These are phyloP conservation scores for Ornithorhynchus anatinus DNA, from an alignment of 2,113 vertebrate species.

Conservation along the genomic window DNA sequence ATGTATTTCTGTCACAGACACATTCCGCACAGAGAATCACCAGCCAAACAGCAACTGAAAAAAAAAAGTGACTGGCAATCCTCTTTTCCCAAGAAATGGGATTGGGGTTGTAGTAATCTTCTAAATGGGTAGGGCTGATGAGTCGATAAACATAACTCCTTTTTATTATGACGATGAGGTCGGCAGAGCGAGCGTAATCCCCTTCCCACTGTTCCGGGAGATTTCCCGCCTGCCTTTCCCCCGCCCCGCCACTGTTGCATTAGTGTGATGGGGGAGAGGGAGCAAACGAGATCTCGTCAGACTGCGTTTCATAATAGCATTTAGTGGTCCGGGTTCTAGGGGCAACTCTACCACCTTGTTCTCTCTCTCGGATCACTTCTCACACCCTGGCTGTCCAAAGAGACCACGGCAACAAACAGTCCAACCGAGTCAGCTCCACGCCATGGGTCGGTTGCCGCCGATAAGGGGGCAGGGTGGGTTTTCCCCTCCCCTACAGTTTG, in stretches of 20 bases:
- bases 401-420: too few species aligned
- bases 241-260: slow-evolving; percentile 50
- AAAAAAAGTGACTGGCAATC: slow-evolving; percentile 66
- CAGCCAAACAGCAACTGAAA: slow-evolving; percentile 10
- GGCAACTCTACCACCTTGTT: neutral
- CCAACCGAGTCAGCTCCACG: too few species aligned
- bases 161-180: slow-evolving; percentile 71
- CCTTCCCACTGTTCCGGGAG: slow-evolving; percentile 59
- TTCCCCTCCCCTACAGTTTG: too few species aligned
- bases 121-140: slow-evolving; percentile 72
- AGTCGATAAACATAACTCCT: slow-evolving; percentile 66
- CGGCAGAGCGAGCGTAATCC: slow-evolving; percentile 66
- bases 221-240: slow-evolving; percentile 45
- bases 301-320: slow-evolving; percentile 55
- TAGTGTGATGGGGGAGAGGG: slow-evolving; percentile 70
- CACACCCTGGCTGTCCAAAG: too few species aligned
- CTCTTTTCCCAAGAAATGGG: slow-evolving; percentile 77
- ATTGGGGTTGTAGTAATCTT: slow-evolving; percentile 77
- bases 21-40: neutral
- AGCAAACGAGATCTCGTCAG: slow-evolving; percentile 46
- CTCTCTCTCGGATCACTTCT: neutral
- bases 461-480: too few species aligned
- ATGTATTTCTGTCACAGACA: neutral
- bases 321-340: slow-evolving; percentile 31
- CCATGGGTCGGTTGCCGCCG: too few species aligned